A percentile compares a stretch with the other conserved stretches of the same genome.
phyloP scores from a whole-genome alignment of 2,113 vertebrate genomes.

The Cyanoramphus novaezelandiae region DNA sequence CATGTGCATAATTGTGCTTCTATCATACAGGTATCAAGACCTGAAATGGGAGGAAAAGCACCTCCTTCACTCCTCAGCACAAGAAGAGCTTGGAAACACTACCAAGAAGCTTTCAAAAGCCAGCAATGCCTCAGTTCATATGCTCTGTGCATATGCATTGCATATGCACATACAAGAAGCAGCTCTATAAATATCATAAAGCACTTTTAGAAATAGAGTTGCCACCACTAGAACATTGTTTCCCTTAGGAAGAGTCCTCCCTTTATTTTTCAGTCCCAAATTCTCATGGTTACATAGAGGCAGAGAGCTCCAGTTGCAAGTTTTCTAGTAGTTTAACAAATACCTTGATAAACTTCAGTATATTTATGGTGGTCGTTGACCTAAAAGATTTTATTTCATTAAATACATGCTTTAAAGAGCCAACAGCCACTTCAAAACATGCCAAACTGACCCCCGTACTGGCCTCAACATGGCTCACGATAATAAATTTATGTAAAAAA shows the following conservation, averaged over 20 bases:
- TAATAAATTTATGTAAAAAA: not conserved
- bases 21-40: not conserved
- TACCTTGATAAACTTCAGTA: not conserved
- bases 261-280: not conserved
- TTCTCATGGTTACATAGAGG: rapidly evolving
- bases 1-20: rapidly evolving
- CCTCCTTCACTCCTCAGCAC: not conserved
- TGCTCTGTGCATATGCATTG: rapidly evolving
- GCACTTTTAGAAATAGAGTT: not conserved
- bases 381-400: not conserved
- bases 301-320: not conserved
- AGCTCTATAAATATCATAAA: not conserved
- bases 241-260: not conserved
- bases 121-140: not conserved
- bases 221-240: not conserved
- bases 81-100: not conserved
- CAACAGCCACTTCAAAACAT: not conserved
- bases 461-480: not conserved
- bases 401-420: not conserved
- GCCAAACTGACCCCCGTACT: not conserved
- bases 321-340: not conserved
- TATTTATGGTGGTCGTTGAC: not conserved
- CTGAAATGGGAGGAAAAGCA: not conserved
- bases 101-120: not conserved
- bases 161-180: not conserved